A percentile compares a stretch with the other conserved stretches of the same genome.
Evolutionary conservation across 2,888 invertebrate species (phyloP).

Genomic region (Erpobdella octoculata): DNA sequence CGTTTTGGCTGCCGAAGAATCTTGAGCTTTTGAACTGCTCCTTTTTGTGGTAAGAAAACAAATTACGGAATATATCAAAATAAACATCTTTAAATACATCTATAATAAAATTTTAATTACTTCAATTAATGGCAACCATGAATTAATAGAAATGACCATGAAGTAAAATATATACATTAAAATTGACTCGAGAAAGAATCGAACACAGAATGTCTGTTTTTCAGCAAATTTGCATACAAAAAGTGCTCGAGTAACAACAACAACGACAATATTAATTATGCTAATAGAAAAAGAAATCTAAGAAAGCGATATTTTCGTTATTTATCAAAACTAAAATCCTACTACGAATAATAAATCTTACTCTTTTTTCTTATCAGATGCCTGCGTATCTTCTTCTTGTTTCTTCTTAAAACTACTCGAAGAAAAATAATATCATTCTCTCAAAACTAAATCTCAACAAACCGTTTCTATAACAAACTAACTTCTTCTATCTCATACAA

Average conservation of each 20-base stretch:
- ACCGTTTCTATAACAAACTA: too few relatives aligned
- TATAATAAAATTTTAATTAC: neutral
- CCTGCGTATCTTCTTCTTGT: conserved; percentile 54
- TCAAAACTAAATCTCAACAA: neutral
- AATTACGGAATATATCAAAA: too few relatives aligned
- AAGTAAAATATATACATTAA: neutral
- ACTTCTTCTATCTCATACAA: too few relatives aligned
- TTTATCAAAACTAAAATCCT: neutral
- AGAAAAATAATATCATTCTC: neutral
- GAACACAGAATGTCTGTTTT: too few relatives aligned
- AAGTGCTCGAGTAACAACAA: too few relatives aligned
- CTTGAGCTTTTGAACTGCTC: neutral
- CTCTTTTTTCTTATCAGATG: conserved; percentile 47
- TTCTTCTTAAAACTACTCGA: conserved; percentile 54
- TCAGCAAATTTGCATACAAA: too few relatives aligned
- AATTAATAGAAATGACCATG: neutral
- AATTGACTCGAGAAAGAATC: too few relatives aligned
- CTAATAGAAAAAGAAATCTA: too few relatives aligned
- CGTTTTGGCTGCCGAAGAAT: neutral
- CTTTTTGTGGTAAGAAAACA: too few relatives aligned
- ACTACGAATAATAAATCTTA: conserved; percentile 29
- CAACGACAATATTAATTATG: too few relatives aligned
- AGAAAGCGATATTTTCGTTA: conserved; percentile 21
- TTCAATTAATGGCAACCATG: neutral
- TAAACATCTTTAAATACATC: too few relatives aligned